Conservation (phyloP, 1,140 invertebrate species). For the Drosophila aff. region DNA sequence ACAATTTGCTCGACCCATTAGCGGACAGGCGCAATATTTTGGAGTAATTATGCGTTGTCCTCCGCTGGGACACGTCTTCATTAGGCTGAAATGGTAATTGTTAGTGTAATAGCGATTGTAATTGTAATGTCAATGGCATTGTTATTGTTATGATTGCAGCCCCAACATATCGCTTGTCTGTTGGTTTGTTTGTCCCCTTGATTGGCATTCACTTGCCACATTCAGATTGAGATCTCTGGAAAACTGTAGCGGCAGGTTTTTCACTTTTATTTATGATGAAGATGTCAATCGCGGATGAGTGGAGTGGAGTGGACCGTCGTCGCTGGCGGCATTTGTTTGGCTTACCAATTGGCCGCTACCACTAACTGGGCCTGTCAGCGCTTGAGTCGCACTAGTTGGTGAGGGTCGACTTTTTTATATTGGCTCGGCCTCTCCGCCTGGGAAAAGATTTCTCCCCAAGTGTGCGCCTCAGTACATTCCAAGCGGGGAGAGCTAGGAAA, state of each 20-base stretch:
- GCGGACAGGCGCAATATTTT: slow-evolving; percentile 68
- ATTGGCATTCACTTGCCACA: slow-evolving; percentile 82
- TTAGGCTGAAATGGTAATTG: slow-evolving; percentile 56
- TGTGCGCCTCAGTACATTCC: slow-evolving; percentile 9
- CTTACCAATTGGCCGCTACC: slow-evolving; percentile 64
- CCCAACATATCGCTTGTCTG: slow-evolving; percentile 20
- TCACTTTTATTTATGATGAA: slow-evolving; percentile 85
- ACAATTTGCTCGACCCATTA: slow-evolving; percentile 67
- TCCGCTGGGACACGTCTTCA: slow-evolving; percentile 62
- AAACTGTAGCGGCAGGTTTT: slow-evolving; percentile 68
- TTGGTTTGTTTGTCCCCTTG: slow-evolving; percentile 75
- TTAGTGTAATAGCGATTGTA: slow-evolving; percentile 50
- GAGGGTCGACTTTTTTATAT: slow-evolving; percentile 55
- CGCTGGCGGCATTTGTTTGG: slow-evolving; percentile 74
- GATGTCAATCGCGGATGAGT: slow-evolving; percentile 74
- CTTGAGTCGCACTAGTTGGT: slow-evolving; percentile 52
- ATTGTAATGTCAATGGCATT: slow-evolving; percentile 69
- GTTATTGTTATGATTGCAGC: slow-evolving; percentile 71
- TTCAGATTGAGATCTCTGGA: slow-evolving; percentile 55
- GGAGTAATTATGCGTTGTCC: slow-evolving; percentile 62
- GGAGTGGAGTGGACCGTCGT: slow-evolving; percentile 35
- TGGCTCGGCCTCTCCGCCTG: slow-evolving; percentile 42
- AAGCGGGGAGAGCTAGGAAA: slow-evolving; percentile 51
- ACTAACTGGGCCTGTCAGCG: slow-evolving; percentile 49
- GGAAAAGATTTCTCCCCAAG: slow-evolving; percentile 61